Base-by-base conservation (phyloP, 2,888 invertebrate species). In the Luperina testacea region DNA sequence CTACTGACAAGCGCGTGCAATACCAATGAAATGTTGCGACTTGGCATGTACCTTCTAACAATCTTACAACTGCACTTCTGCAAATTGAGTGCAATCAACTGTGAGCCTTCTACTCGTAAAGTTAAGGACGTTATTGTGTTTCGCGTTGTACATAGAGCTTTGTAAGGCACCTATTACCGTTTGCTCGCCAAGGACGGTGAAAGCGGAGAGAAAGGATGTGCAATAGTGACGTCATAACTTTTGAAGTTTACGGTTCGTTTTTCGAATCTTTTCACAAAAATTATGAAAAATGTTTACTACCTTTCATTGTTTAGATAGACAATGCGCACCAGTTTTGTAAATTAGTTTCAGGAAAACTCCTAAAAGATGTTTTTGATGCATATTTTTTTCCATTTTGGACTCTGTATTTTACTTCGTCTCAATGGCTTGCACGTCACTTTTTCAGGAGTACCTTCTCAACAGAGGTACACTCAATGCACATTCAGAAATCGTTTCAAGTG, bases 181-280 rank as follows among this genome's bases (percentile, higher is more conserved):
- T 89, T 89, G 90, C 90, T 92, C 88, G 93, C 92, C 94, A 96
- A 96, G 96, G 96, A 95, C 94, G 92, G 96, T 93, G 96, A 96
- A 96, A 96, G 96, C 94, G 87, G 90, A 93, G 95, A 93, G 95
- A 96, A 95, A 95, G 95, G 95, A 95, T 94, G 92, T 93, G 92
- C 92, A 91, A 90, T 89, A 81, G 85, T 93, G 93, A 92, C 92
- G 92, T 94, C 94, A 94, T 87, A 74, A 77, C 64, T 75, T 87
- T 77, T 72, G 53, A 77, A 82, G 80, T 87, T 61, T 38, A 87
- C 82, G 75, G 84, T 86, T 79, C 80, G 82, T 87, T 88, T 89
- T 78, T 24, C 51, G 77, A 80, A 67, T 45, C 1, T 4, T 59
- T 59, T 59, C 24, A 27, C 64, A 20, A 24, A 32, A 27, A 15